phyloP scores from a whole-genome alignment of 2,113 vertebrate genomes.

The Donacobius atricapilla region DNA sequence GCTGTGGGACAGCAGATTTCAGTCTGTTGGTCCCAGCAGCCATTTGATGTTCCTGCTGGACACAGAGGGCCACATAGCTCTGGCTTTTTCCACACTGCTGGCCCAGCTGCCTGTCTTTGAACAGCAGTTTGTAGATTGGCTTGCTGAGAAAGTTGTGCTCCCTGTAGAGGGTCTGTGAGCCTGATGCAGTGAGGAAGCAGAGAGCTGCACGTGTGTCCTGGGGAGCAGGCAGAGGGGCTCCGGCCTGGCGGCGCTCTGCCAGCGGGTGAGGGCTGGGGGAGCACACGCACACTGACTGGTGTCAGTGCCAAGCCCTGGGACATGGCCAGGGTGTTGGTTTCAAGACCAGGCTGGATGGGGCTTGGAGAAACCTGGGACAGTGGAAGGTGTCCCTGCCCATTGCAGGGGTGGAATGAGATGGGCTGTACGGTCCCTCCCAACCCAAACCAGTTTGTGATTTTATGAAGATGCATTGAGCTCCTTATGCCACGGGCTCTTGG shows the following conservation, averaged over 20 bases:
- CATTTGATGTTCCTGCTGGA: neutral
- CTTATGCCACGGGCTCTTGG: fast-evolving
- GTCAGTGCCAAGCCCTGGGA: neutral
- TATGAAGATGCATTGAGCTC: fast-evolving
- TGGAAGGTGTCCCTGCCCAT: neutral
- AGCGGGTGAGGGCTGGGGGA: neutral
- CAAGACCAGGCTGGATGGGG: neutral
- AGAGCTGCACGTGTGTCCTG: neutral
- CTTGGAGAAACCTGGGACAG: neutral
- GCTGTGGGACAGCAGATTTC: neutral
- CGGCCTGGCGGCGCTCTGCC: neutral
- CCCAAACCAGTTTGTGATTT: neutral
- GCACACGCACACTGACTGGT: neutral
- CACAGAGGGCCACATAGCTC: neutral
- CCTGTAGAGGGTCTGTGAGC: neutral
- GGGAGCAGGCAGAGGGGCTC: neutral
- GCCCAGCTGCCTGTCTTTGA: neutral
- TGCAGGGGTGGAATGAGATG: neutral
- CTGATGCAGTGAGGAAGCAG: neutral
- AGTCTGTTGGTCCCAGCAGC: neutral
- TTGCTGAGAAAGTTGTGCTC: neutral
- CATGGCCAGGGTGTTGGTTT: neutral
- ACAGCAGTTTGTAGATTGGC: neutral
- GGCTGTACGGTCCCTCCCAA: neutral
- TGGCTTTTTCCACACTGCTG: neutral